These are phyloP conservation scores for Amblyjoppa fuscipennis DNA, from an alignment of 2,888 invertebrate genomes.

Conservation along the genomic window DNA sequence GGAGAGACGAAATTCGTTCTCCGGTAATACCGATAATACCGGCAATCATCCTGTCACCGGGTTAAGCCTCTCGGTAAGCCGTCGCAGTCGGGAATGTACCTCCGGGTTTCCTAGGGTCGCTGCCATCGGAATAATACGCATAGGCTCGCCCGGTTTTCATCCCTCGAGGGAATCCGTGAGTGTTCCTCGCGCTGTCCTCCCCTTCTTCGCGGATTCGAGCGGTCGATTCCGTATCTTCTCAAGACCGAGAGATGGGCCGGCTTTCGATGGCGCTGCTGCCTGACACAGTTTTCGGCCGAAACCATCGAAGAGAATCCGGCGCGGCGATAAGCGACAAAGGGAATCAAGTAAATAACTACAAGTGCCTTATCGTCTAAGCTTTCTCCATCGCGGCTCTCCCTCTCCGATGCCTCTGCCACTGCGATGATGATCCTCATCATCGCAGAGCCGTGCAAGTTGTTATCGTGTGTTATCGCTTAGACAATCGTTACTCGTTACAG, in stretches of 20 bases:
- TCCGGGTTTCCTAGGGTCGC: constrained; percentile 29
- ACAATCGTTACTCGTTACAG: constrained; percentile 53
- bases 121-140: constrained; percentile 21
- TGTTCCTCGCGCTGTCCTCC: constrained; percentile 72
- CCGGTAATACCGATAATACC: constrained; percentile 82
- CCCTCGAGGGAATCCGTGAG: constrained; percentile 82
- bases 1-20: constrained; percentile 76
- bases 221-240: constrained; percentile 37
- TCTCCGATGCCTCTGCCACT: constrained; percentile 7
- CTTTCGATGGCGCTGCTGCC: background rate
- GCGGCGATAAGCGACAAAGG: background rate
- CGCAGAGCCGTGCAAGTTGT: constrained; percentile 9
- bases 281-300: background rate
- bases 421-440: constrained; percentile 29
- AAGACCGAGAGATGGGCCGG: background rate
- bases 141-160: constrained; percentile 73
- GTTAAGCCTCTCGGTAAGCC: constrained; percentile 79
- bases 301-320: background rate
- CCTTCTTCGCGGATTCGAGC: constrained; percentile 35
- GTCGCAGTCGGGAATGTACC: constrained; percentile 64
- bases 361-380: background rate
- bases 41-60: constrained; percentile 83
- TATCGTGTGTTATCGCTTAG: constrained; percentile 27
- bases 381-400: background rate
- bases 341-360: constrained; percentile 9